A percentile compares a stretch with the other conserved stretches of the same genome.
These are phyloP conservation scores for Phymanthus crucifer DNA, from an alignment of 92 coral and sea anemone genomes.

Conservation along the genomic window DNA sequence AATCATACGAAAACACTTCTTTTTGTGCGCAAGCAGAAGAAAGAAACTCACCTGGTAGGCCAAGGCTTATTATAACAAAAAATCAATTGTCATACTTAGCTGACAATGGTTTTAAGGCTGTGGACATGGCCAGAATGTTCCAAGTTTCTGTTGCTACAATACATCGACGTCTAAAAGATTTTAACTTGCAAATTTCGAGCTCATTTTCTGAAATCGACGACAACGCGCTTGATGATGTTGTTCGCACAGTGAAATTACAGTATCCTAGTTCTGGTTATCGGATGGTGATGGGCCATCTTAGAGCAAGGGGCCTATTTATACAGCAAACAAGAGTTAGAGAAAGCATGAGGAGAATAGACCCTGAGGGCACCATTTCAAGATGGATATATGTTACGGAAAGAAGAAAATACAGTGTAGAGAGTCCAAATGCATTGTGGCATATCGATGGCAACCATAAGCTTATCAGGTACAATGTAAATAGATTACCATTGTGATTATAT, in stretches of 20 bases:
- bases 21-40: neutral
- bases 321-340: constrained; percentile 61
- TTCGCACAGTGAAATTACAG: constrained; percentile 44
- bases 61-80: constrained; percentile 45
- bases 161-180: constrained; percentile 59
- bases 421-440: constrained; percentile 66
- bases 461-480: constrained; percentile 22
- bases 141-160: constrained; percentile 54
- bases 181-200: constrained; percentile 44
- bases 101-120: constrained; percentile 52
- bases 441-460: constrained; percentile 60
- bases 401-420: constrained; percentile 54
- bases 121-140: constrained; percentile 54
- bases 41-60: constrained; percentile 30
- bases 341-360: constrained; percentile 67
- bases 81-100: constrained; percentile 45
- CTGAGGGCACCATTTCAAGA: constrained; percentile 70
- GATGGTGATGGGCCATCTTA: constrained; percentile 61
- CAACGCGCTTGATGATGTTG: constrained; percentile 45
- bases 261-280: constrained; percentile 74
- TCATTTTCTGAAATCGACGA: constrained; percentile 57
- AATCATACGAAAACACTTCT: neutral
- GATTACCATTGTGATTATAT: neutral
- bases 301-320: constrained; percentile 54
- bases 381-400: constrained; percentile 68